These are phyloP conservation scores for Camponotus fellah DNA, from an alignment of 2,888 invertebrate species.

Conservation along the genomic window DNA sequence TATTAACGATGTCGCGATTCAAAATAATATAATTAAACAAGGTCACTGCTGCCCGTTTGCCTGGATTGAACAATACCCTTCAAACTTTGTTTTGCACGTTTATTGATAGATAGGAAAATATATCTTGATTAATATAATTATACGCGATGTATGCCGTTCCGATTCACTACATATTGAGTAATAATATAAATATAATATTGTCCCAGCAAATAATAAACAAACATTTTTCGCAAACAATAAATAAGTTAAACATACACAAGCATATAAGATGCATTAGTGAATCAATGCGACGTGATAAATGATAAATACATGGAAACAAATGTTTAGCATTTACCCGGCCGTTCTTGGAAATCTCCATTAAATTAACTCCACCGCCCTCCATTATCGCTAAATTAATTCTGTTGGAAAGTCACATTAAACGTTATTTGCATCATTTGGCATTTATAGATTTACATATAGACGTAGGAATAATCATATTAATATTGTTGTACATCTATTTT, in stretches of 20 bases:
- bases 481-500: slow-evolving; percentile 2
- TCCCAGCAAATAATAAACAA: slow-evolving; percentile 68
- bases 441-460: not conserved
- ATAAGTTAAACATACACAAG: slow-evolving; percentile 49
- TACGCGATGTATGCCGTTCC: slow-evolving; percentile 54
- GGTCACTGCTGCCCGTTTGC: not conserved
- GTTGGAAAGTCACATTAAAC: not conserved
- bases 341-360: not conserved
- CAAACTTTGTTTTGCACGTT: slow-evolving; percentile 25
- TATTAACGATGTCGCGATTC: slow-evolving; percentile 11
- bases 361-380: too few relatives aligned
- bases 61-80: slow-evolving; percentile 33
- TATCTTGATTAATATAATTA: slow-evolving; percentile 43
- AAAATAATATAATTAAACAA: slow-evolving; percentile 55
- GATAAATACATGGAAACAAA: not conserved
- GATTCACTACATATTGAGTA: slow-evolving; percentile 51
- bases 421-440: not conserved
- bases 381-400: too few relatives aligned
- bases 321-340: not conserved
- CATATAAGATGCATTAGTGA: slow-evolving; percentile 61
- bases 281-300: slow-evolving; percentile 62
- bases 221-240: slow-evolving; percentile 62
- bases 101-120: slow-evolving; percentile 23
- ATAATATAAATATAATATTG: slow-evolving; percentile 63
- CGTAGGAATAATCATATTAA: not conserved